Evolutionary conservation across 2,888 invertebrate species (phyloP).

Genomic region (Reticulitermes lucifugus): DNA sequence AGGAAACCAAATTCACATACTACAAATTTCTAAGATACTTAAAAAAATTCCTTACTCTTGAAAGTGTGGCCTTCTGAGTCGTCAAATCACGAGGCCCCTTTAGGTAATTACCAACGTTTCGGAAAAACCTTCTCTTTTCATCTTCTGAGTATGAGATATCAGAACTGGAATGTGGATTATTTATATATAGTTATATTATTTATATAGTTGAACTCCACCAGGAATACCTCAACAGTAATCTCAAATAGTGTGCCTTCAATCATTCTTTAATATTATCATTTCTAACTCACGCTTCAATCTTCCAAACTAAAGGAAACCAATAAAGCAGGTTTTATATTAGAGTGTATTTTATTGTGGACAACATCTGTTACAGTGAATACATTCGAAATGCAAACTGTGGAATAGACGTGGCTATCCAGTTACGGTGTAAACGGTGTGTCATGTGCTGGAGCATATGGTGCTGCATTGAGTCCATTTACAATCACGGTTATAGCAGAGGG

Average conservation of each 20-base stretch:
- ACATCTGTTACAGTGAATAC: not conserved
- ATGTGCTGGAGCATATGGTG: not conserved
- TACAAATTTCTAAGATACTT: not conserved
- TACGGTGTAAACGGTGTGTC: constrained; percentile 11
- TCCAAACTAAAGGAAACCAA: not conserved
- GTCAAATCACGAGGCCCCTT: no score
- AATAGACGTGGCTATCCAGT: not conserved
- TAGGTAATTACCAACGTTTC: not conserved
- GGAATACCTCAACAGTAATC: no score
- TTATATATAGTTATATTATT: no score
- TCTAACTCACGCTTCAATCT: not conserved
- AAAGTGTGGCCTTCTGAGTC: no score
- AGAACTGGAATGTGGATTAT: no score
- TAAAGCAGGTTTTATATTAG: not conserved
- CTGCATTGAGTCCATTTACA: not conserved
- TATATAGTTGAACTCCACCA: no score
- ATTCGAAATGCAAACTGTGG: not conserved
- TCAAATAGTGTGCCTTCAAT: not conserved
- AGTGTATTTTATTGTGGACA: not conserved
- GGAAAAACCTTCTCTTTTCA: no score
- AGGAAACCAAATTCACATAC: not conserved
- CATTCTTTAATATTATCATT: not conserved
- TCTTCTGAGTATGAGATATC: no score
- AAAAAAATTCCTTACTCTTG: not conserved
- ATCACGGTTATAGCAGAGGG: constrained; percentile 5